Conservation (phyloP, 2,888 invertebrate genomes). For the Phyllotreta striolata region DNA sequence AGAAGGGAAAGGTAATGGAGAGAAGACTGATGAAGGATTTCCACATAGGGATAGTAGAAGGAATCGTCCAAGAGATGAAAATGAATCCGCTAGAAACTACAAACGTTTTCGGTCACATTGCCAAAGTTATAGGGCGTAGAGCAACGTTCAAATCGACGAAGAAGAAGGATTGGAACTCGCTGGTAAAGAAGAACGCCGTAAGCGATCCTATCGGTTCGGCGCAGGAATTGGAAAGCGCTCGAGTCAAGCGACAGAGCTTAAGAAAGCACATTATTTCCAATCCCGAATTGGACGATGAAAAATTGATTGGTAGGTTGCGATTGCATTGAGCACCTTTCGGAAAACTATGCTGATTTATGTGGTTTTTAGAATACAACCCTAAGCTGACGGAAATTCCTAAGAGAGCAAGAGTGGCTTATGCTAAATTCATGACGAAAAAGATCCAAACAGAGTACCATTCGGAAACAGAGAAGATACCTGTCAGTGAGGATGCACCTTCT, state of each 20-base stretch:
- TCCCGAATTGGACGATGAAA: conserved; percentile 75
- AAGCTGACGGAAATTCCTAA: conserved; percentile 78
- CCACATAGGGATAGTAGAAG: conserved; percentile 89
- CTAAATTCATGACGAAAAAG: conserved; percentile 85
- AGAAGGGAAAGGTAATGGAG: conserved; percentile 87
- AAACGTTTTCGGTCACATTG: conserved; percentile 85
- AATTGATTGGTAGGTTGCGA: conserved; percentile 67
- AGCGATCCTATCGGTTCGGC: conserved; percentile 83
- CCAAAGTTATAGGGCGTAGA: conserved; percentile 78
- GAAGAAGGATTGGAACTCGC: conserved; percentile 85
- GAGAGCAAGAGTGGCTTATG: conserved; percentile 83
- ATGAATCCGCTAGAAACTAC: conserved; percentile 70
- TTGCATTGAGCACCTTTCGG: not conserved
- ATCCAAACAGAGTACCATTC: conserved; percentile 62
- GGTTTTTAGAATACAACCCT: conserved; percentile 72
- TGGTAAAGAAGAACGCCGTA: conserved; percentile 76
- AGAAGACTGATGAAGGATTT: conserved; percentile 87
- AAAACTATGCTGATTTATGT: not conserved
- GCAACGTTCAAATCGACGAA: conserved; percentile 65
- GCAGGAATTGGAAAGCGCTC: conserved; percentile 70
- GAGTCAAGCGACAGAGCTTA: conserved; percentile 75
- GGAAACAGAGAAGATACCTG: conserved; percentile 24
- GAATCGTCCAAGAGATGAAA: conserved; percentile 76
- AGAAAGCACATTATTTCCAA: conserved; percentile 73
- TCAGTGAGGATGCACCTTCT: not conserved